phyloP scores from a whole-genome alignment of 53 echinoderm and acorn worm species.

The Stichopus horrens region DNA sequence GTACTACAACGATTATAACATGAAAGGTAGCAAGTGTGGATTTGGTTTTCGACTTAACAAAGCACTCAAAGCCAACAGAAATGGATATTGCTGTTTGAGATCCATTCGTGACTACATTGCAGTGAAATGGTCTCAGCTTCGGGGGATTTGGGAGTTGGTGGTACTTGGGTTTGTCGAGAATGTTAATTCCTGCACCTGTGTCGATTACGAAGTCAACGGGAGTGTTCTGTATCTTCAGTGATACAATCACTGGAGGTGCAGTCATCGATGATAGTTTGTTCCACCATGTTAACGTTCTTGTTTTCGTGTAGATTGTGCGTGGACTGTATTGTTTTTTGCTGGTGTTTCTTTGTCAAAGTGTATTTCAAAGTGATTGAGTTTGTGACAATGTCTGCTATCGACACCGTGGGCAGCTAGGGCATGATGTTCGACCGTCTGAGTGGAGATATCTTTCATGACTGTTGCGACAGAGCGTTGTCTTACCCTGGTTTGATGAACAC shows the following conservation, averaged over 20 bases:
- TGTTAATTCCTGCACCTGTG: no score
- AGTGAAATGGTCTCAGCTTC: no score
- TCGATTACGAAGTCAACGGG: no score
- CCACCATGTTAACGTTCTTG: neutral
- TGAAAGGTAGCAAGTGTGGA: no score
- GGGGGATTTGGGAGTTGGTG: no score
- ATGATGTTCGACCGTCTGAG: constrained; percentile 40
- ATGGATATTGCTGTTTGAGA: no score
- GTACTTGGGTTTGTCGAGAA: no score
- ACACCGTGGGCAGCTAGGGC: constrained; percentile 55
- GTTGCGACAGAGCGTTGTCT: constrained; percentile 18
- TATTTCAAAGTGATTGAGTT: constrained; percentile 53
- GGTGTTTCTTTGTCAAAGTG: constrained; percentile 27
- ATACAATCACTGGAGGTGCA: neutral
- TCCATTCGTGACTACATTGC: no score
- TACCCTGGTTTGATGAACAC: neutral
- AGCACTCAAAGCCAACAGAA: no score
- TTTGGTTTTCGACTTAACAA: no score
- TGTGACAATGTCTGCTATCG: constrained; percentile 42
- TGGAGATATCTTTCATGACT: constrained; percentile 25
- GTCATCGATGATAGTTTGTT: neutral
- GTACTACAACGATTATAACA: no score
- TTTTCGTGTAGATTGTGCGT: neutral
- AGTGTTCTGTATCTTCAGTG: no score
- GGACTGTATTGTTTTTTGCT: neutral